phyloP scores from a whole-genome alignment of 2,888 invertebrate species.

The Synergus japonicus region DNA sequence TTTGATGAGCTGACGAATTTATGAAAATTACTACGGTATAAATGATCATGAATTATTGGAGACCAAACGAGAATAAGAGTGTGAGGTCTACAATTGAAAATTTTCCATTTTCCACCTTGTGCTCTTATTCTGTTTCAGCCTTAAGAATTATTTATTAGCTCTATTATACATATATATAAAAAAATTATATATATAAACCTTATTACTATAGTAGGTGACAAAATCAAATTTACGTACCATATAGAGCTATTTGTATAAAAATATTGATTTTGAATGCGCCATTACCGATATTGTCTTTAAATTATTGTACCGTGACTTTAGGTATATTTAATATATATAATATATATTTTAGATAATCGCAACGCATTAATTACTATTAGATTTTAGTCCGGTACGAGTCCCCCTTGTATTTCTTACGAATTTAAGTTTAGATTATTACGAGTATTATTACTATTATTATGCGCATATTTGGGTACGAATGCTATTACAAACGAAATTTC shows the following conservation, averaged over 20 bases:
- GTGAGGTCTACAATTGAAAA: conserved; percentile 59
- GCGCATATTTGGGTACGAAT: conserved; percentile 37
- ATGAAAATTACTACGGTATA: conserved; percentile 21
- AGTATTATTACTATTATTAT: conserved; percentile 55
- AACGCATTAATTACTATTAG: conserved; percentile 60
- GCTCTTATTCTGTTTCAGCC: conserved; percentile 9
- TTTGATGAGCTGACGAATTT: conserved; percentile 45
- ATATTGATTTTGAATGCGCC: conserved; percentile 61
- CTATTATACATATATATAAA: conserved; percentile 57
- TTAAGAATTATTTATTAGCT: conserved; percentile 68
- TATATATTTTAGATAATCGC: conserved; percentile 62
- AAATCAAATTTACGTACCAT: conserved; percentile 68
- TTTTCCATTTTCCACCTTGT: neutral
- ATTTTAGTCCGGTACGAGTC: conserved; percentile 53
- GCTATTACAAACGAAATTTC: conserved; percentile 28
- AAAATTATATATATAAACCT: conserved; percentile 59
- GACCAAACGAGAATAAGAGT: conserved; percentile 53
- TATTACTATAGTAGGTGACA: conserved; percentile 59
- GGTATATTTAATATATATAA: conserved; percentile 13
- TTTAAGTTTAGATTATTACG: conserved; percentile 48
- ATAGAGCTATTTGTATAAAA: conserved; percentile 71
- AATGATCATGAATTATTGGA: conserved; percentile 46
- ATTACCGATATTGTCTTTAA: conserved; percentile 38
- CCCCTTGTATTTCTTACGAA: conserved; percentile 54
- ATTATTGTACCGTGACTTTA: conserved; percentile 23